These are phyloP conservation scores for Notechis scutatus DNA, from an alignment of 2,113 vertebrate genomes.

Conservation along the genomic window DNA sequence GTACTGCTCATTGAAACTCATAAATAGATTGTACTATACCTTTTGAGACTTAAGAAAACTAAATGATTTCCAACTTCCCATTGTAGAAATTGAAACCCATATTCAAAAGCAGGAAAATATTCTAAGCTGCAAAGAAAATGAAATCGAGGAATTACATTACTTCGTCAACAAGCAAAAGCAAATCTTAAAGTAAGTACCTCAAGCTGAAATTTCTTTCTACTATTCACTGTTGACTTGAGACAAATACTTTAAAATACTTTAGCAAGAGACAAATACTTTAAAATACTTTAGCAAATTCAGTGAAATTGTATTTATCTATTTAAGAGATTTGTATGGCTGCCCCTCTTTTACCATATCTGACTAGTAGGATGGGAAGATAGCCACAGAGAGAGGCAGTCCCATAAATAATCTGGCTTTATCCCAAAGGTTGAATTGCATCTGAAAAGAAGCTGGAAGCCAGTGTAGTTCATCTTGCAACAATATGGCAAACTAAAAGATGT, in stretches of 20 bases:
- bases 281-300: background rate
- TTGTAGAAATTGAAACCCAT: conserved; percentile 50
- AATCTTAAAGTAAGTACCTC: conserved; percentile 61
- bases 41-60: background rate
- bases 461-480: background rate
- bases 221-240: background rate
- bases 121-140: conserved; percentile 55
- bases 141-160: conserved; percentile 53
- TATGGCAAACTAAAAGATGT: background rate
- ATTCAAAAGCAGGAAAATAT: conserved; percentile 51
- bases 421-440: background rate
- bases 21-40: background rate
- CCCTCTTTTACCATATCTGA: background rate
- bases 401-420: background rate
- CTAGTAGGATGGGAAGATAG: background rate
- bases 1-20: background rate
- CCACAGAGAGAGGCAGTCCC: background rate
- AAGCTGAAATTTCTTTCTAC: background rate
- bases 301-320: background rate
- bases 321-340: background rate
- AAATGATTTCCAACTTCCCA: background rate
- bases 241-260: background rate
- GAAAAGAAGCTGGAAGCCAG: background rate
- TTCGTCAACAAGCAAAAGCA: conserved; percentile 63
- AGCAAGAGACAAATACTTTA: background rate